A percentile compares a stretch with the other conserved stretches of the same genome.
phyloP scores from a whole-genome alignment of 1,140 invertebrate species.

The Pseudobourletiella spinata region DNA sequence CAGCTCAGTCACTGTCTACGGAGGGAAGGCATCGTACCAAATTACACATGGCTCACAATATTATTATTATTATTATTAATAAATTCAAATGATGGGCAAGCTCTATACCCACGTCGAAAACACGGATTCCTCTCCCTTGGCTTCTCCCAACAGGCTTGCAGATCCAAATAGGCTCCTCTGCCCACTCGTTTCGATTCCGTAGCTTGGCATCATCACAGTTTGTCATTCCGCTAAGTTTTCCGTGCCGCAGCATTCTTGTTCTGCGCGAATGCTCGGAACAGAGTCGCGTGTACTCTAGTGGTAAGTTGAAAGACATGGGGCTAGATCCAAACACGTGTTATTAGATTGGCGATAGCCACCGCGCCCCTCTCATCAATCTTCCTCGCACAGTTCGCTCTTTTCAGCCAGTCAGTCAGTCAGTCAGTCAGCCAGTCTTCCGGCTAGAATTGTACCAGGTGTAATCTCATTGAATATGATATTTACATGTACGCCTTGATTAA shows the following conservation, averaged over 20 bases:
- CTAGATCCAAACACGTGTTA: conserved; percentile 40
- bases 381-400: neutral
- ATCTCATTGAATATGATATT: neutral
- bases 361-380: neutral
- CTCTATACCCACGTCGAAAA: neutral
- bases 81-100: too few species aligned
- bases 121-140: neutral
- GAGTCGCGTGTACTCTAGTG: conserved; percentile 72
- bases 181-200: neutral
- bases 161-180: conserved; percentile 57
- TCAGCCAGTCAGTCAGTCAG: neutral
- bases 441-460: neutral
- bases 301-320: conserved; percentile 67
- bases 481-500: conserved; percentile 15
- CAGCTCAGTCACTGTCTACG: conserved; percentile 64
- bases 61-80: too few species aligned
- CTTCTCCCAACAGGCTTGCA: conserved; percentile 55
- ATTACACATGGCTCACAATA: too few species aligned
- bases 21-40: conserved; percentile 39
- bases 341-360: neutral
- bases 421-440: neutral
- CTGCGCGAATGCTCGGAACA: conserved; percentile 60
- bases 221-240: neutral
- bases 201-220: neutral
- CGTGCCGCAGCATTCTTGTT: conserved; percentile 19